Evolutionary conservation across 2,888 invertebrate genomes (phyloP).

Genomic region (Lasioglossum vierecki): DNA sequence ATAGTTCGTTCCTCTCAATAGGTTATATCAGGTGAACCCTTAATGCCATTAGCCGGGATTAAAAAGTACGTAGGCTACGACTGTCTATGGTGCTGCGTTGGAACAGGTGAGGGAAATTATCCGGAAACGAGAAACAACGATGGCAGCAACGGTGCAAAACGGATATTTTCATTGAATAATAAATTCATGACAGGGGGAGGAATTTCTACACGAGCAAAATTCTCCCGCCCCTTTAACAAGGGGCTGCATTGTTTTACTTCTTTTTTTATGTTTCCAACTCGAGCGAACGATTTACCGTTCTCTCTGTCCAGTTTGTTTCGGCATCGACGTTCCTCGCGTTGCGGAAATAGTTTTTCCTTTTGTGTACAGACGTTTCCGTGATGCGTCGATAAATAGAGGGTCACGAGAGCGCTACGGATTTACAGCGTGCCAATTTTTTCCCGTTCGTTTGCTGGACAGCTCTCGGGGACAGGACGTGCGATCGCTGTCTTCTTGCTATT

Average conservation of each 20-base stretch:
- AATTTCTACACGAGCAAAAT: not conserved
- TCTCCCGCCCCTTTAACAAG: not conserved
- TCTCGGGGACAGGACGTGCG: not conserved
- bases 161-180: slow-evolving; percentile 23
- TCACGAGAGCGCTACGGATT: not conserved
- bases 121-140: not conserved
- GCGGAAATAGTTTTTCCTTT: not conserved
- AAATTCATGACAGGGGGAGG: not conserved
- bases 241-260: not conserved
- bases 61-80: slow-evolving; percentile 22
- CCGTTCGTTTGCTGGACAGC: not conserved
- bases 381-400: not conserved
- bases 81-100: not conserved
- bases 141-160: not conserved
- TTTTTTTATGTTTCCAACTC: not conserved
- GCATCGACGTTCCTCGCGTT: not conserved
- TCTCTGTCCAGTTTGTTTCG: not conserved
- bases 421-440: not conserved
- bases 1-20: slow-evolving; percentile 27
- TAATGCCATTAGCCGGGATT: slow-evolving; percentile 35
- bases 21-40: slow-evolving; percentile 31
- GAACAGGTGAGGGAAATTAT: slow-evolving; percentile 36
- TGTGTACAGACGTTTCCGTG: not conserved
- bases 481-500: not conserved
- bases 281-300: not conserved